Evolutionary conservation across 2,113 vertebrate species (phyloP).

Genomic region (Rutilus rutilus): DNA sequence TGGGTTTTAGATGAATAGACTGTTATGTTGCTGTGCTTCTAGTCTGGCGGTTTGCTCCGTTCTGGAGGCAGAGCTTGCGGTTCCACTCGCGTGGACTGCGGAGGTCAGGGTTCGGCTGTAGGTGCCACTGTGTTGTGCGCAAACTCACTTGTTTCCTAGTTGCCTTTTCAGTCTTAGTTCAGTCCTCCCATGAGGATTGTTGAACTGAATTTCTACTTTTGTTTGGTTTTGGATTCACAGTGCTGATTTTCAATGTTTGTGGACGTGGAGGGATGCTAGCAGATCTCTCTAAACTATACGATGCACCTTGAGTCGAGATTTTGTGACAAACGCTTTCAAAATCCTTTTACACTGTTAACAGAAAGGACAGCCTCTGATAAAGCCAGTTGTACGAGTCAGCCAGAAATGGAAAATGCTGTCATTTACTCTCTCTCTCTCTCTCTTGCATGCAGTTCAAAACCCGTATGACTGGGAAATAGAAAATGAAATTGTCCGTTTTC

Average conservation of each 20-base stretch:
- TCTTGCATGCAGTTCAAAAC: not conserved
- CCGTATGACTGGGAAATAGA: not conserved
- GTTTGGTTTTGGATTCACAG: slow-evolving; percentile 10
- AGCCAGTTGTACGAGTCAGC: not conserved
- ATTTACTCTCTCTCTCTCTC: not conserved
- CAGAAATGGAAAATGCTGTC: not conserved
- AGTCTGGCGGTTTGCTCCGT: slow-evolving; percentile 21
- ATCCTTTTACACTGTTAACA: not conserved
- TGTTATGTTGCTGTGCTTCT: slow-evolving; percentile 47
- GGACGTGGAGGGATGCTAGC: not conserved
- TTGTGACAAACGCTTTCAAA: not conserved
- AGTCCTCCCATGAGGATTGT: slow-evolving; percentile 19
- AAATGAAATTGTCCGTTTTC: not conserved
- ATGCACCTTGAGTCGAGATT: not conserved
- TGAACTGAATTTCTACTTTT: slow-evolving; percentile 37
- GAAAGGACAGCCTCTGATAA: not conserved
- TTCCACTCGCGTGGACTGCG: not conserved
- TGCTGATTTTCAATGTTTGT: not conserved
- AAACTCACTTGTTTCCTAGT: slow-evolving; percentile 51
- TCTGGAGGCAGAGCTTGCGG: not conserved
- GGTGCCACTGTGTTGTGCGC: slow-evolving; percentile 33
- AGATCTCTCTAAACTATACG: not conserved
- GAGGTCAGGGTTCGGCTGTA: slow-evolving; percentile 37
- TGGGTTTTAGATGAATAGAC: slow-evolving; percentile 58
- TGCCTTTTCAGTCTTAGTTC: slow-evolving; percentile 55